A percentile compares a stretch with the other conserved stretches of the same genome.
phyloP scores from a whole-genome alignment of 2,888 invertebrate genomes.

The Tetheella fluctuosa region DNA sequence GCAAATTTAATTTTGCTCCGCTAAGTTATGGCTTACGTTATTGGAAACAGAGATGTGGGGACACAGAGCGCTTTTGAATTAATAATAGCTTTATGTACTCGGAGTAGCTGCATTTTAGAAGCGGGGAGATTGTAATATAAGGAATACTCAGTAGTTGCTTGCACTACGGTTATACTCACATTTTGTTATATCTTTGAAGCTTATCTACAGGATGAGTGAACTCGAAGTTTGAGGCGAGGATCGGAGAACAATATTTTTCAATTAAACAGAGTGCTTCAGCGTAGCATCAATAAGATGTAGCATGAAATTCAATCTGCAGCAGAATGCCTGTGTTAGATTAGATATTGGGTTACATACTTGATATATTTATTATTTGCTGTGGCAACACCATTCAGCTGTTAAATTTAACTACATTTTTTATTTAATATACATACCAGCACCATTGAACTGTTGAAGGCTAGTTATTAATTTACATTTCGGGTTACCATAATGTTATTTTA shows the following conservation, averaged over 20 bases:
- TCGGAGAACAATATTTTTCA: neutral
- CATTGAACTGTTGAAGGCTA: no score
- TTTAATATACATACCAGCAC: no score
- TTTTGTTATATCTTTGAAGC: neutral
- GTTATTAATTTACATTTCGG: no score
- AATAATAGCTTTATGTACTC: constrained; percentile 16
- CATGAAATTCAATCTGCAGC: neutral
- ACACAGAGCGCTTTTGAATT: constrained; percentile 19
- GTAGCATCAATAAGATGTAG: neutral
- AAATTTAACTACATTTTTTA: no score
- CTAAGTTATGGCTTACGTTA: constrained; percentile 44
- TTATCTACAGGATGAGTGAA: neutral
- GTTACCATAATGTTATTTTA: no score
- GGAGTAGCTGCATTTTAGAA: neutral
- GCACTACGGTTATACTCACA: neutral
- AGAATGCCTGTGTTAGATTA: neutral
- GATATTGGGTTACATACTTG: no score
- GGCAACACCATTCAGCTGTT: no score
- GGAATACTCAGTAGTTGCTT: neutral
- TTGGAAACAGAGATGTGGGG: constrained; percentile 30
- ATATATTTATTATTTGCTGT: no score
- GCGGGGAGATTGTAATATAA: neutral
- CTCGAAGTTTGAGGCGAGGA: neutral
- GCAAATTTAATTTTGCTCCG: constrained; percentile 47
- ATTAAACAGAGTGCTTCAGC: neutral